Conservation (phyloP, 2,888 invertebrate species). For the Ceratothoa steindachneri region DNA sequence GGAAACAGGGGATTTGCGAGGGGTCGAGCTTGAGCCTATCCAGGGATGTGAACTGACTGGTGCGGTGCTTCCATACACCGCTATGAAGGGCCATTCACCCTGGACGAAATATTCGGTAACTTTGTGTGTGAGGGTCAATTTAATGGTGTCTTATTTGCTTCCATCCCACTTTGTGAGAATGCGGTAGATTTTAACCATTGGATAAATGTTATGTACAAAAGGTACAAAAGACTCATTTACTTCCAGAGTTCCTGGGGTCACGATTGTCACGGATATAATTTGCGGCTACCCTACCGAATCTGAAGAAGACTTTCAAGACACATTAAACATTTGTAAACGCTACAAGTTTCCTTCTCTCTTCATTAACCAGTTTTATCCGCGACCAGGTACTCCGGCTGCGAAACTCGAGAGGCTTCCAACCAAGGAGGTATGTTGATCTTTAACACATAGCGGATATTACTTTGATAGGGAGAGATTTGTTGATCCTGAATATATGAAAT, state of each 20-base stretch:
- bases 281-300: constrained; percentile 98
- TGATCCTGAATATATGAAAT: background rate
- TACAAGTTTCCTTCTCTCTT: constrained; percentile 90
- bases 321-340: constrained; percentile 73
- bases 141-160: no score
- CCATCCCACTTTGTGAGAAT: no score
- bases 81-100: no score
- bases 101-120: no score
- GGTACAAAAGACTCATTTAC: no score
- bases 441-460: background rate
- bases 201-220: no score
- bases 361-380: constrained; percentile 95
- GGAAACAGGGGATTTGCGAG: no score
- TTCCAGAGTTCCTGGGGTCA: constrained; percentile 76
- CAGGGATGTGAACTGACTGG: no score
- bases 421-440: constrained; percentile 59
- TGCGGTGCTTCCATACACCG: no score
- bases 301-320: constrained; percentile 79
- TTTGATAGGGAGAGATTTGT: background rate
- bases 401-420: constrained; percentile 77
- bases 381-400: constrained; percentile 95
- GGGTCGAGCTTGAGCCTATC: no score
- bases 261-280: constrained; percentile 95
- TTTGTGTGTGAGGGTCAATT: no score
- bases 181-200: no score